These are phyloP conservation scores for Cactoblastis cactorum DNA, from an alignment of 2,888 invertebrate genomes.

Conservation along the genomic window DNA sequence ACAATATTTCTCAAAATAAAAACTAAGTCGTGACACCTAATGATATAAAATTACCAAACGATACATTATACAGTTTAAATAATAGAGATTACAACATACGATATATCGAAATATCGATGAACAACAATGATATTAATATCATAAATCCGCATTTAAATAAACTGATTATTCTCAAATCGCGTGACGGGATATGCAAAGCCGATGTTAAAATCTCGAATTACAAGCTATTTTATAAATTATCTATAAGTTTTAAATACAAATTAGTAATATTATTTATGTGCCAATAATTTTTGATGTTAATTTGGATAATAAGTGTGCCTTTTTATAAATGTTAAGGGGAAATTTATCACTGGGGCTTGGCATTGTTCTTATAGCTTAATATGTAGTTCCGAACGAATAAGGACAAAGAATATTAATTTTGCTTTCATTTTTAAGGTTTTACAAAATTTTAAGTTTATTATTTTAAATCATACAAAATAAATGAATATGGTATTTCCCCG, in stretches of 20 bases:
- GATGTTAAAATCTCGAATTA: constrained; percentile 25
- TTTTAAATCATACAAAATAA: no score
- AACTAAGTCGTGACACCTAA: no score
- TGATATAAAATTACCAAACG: no score
- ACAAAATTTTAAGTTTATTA: no score
- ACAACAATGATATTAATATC: constrained; percentile 14
- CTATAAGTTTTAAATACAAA: constrained; percentile 6
- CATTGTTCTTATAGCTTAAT: no score
- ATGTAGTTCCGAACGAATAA: neutral
- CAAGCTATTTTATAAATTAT: constrained; percentile 24
- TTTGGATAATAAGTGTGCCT: neutral
- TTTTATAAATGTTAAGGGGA: neutral
- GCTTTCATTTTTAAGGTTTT: no score
- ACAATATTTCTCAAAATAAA: no score
- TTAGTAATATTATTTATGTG: neutral
- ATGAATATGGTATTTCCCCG: no score
- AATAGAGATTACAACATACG: neutral
- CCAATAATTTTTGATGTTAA: neutral
- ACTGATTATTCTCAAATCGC: constrained; percentile 23
- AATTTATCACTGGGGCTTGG: neutral
- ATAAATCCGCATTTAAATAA: constrained; percentile 15
- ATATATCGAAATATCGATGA: constrained; percentile 15
- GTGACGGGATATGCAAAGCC: constrained; percentile 26
- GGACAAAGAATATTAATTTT: neutral
- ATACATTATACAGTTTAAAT: neutral